Conservation (phyloP, 2,888 invertebrate genomes). For the Lasioglossum oenotherae region DNA sequence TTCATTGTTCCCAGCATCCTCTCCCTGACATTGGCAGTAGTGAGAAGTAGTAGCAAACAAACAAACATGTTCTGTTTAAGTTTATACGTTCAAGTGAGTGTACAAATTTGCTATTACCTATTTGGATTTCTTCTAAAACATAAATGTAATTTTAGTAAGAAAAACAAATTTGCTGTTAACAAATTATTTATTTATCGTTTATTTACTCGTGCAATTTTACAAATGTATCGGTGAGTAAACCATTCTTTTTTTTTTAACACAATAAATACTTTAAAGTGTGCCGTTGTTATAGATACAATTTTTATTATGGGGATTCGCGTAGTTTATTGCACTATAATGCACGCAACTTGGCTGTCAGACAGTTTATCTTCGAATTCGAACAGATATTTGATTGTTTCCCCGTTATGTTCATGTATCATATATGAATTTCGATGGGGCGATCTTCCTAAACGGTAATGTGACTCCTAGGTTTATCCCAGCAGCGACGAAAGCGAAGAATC, state of each 20-base stretch:
- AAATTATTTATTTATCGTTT: constrained; percentile 33
- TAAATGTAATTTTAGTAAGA: constrained; percentile 42
- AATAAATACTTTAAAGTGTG: constrained; percentile 11
- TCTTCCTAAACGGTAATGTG: constrained; percentile 64
- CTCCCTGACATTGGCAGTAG: constrained; percentile 70
- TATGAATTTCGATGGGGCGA: constrained; percentile 19
- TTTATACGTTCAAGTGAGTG: constrained; percentile 61
- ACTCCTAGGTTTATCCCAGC: constrained; percentile 78
- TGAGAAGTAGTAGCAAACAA: constrained; percentile 63
- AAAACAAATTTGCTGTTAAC: constrained; percentile 24
- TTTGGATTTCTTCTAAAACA: constrained; percentile 48
- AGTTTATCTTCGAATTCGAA: constrained; percentile 17
- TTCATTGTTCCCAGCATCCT: constrained; percentile 70
- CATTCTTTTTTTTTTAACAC: background rate
- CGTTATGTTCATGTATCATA: constrained; percentile 15
- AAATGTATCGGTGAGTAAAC: constrained; percentile 43
- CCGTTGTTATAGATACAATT: constrained; percentile 16
- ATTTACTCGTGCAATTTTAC: constrained; percentile 35
- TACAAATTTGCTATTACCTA: constrained; percentile 61
- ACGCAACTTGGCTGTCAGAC: constrained; percentile 17
- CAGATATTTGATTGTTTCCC: constrained; percentile 23
- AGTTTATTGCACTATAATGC: constrained; percentile 26
- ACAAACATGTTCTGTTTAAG: constrained; percentile 59
- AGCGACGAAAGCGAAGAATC: constrained; percentile 80
- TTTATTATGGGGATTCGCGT: constrained; percentile 30